Evolutionary conservation across 2,113 vertebrate genomes (phyloP), one percentile per base, ranked within the genome.

Genomic region (Lathamus discolor): DNA sequence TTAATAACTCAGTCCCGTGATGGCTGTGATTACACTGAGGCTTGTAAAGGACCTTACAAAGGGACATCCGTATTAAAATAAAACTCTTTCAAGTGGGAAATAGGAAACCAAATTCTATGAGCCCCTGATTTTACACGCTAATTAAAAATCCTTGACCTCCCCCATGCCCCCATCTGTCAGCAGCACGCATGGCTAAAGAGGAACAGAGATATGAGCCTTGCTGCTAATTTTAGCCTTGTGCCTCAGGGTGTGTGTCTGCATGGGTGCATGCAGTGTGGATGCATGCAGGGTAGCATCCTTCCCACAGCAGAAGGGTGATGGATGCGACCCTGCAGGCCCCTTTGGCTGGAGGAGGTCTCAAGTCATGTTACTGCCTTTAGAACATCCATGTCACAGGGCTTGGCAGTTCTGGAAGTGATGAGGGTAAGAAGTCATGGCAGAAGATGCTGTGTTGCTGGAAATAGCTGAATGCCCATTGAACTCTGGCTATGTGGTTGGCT

Each of bases 141-240:
- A 95, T 96, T 93, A 93, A 89, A 94, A 96, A 88, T 86, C 61
- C 35, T 17, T 81, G 86, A 37, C 94, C 74, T 76, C 35, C 28
- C 33, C 15, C 3, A 6, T 85, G 37, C 33, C 29, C 18, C 69
- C 12, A 13, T 81, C 61, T 79, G 2, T 69, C 75, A 72, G 74
- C 86, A 82, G 55, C 35, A 23, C 0, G 1, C 13, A 17, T 41
- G 49, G 89, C 84, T 73, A 8, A 76, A 91, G 67, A 88, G 75
- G 66, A 66, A 0, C 77, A 73, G 94, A 68, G 39, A 19, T 70
- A 33, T 18, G 22, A 41, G 61, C 76, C 62, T 39, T 55, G 74
- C 81, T 87, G 68, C 93, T 95, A 86, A 94, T 90, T 96, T 93
- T 88, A 96, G 87, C 85, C 41, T 62, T 24, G 68, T 75, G 91